Base-by-base conservation (phyloP, 2,113 vertebrate species). In the Hemicordylus capensis region DNA sequence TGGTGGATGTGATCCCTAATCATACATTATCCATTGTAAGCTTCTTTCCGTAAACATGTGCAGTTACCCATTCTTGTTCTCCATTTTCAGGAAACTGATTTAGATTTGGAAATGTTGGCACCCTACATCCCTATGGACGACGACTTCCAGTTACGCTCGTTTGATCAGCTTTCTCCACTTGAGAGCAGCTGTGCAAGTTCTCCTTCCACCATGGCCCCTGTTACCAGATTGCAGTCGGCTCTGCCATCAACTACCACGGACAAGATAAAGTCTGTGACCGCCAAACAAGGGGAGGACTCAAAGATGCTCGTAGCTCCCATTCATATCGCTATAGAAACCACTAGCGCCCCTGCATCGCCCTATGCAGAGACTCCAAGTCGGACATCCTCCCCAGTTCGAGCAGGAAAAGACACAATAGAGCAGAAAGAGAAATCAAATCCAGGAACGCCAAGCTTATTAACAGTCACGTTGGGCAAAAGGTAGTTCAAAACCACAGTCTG, bases 51-150 rank as follows among this genome's bases (percentile, higher is more conserved):
- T 59, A 22, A 51, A 31, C 39, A 39, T 28, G 6, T 37, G 31
- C 51, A 39, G 2, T 37, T 39, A 59, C 9, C 34, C 34, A 37
- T 22, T 51, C 9, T 12, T 46, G 11, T 19, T 78, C 31, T 85
- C 31, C 15, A 85, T 87, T 64, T 95, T 39, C 80, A 97, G 97
- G 96, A 97, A 90, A 96, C 96, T 2, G 97, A 98, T 93, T 96
- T 98, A 92, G 98, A 99, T 86, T 94, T 99, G 94, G 99, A 99
- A 93, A 99, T 99, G 98, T 92, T 99, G 81, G 99, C 99, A 76
- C 99, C 99, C 20, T 99, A 99, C 89, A 99, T 99, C 93, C 97
- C 98, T 56, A 99, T 99, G 98, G 99, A 99, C 54, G 98, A 99
- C 24, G 99, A 99, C 91, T 99, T 98, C 96, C 99, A 99, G 96